Conservation (phyloP, 2,797 vertebrate species). For the Pipistrellus pipistrellus region DNA sequence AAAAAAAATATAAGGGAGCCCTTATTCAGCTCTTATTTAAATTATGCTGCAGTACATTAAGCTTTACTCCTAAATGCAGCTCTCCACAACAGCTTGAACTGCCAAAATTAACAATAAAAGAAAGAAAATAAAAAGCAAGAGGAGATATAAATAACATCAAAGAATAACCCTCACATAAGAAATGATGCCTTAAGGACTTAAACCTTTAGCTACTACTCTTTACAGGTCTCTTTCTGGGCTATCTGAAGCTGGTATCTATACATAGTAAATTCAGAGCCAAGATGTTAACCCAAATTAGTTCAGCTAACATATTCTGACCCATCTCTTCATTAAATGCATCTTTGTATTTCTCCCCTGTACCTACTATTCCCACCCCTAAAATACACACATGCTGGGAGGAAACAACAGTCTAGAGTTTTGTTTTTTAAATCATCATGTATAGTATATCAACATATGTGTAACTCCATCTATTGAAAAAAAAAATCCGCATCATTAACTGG, state of each 20-base stretch:
- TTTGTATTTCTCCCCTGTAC: slow-evolving; percentile 52
- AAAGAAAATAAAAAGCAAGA: slow-evolving; percentile 63
- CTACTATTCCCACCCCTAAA: neutral
- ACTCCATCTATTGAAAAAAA: too few relatives aligned
- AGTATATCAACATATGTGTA: too few relatives aligned
- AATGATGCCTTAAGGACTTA: slow-evolving; percentile 77
- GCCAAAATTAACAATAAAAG: slow-evolving; percentile 85
- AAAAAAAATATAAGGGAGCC: slow-evolving; percentile 87
- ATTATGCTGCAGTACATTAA: slow-evolving; percentile 84
- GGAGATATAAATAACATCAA: slow-evolving; percentile 57
- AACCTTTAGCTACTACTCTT: slow-evolving; percentile 80
- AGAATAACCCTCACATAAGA: slow-evolving; percentile 40
- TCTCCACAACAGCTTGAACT: slow-evolving; percentile 82
- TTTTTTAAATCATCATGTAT: slow-evolving; percentile 9
- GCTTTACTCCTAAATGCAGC: slow-evolving; percentile 85
- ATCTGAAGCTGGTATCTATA: slow-evolving; percentile 75
- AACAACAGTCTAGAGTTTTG: slow-evolving; percentile 59
- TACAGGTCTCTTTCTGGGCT: slow-evolving; percentile 79
- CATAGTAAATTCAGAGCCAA: slow-evolving; percentile 67
- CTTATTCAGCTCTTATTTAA: slow-evolving; percentile 85
- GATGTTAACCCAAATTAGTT: slow-evolving; percentile 77
- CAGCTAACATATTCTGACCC: slow-evolving; percentile 76
- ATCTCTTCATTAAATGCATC: slow-evolving; percentile 75
- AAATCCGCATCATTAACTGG: too few relatives aligned
- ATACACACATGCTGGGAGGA: slow-evolving; percentile 19